These are phyloP conservation scores for Dromius quadrimaculatus DNA, from an alignment of 2,888 invertebrate species.

Conservation along the genomic window DNA sequence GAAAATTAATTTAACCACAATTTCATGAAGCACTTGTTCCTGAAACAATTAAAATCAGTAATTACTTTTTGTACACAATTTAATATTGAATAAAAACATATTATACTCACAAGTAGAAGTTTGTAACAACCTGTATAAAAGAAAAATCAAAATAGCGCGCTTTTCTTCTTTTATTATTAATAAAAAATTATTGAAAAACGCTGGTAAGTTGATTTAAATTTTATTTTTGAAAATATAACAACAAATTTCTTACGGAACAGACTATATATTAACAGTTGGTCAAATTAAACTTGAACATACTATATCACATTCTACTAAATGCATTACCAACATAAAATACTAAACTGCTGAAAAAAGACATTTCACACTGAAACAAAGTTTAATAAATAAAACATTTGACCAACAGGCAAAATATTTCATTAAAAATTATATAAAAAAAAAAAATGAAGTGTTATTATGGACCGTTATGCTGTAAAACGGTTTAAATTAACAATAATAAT, in stretches of 20 bases:
- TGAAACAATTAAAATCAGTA: too few relatives aligned
- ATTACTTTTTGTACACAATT: too few relatives aligned
- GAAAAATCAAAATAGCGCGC: too few relatives aligned
- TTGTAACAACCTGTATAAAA: too few relatives aligned
- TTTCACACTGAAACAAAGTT: background rate
- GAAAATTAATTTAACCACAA: too few relatives aligned
- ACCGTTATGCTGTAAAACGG: too few relatives aligned
- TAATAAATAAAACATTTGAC: background rate
- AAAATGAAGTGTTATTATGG: constrained; percentile 12
- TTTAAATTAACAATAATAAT: constrained; percentile 29
- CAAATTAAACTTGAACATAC: background rate
- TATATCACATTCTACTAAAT: constrained; percentile 30
- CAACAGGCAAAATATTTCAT: background rate
- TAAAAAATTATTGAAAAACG: too few relatives aligned
- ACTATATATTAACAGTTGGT: constrained; percentile 1
- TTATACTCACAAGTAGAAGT: too few relatives aligned
- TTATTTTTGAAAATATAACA: constrained; percentile 33
- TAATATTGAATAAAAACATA: too few relatives aligned
- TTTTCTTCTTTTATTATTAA: too few relatives aligned
- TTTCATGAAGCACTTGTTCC: too few relatives aligned
- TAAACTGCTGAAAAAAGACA: background rate
- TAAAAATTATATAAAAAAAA: constrained; percentile 8
- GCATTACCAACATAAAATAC: constrained; percentile 7
- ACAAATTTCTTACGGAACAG: constrained; percentile 27
- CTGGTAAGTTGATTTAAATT: constrained; percentile 35